Percentiles rank a stretch among this genome's conserved stretches.
Evolutionary conservation across 2,113 vertebrate species (phyloP).

Genomic region (Prolemur simus): DNA sequence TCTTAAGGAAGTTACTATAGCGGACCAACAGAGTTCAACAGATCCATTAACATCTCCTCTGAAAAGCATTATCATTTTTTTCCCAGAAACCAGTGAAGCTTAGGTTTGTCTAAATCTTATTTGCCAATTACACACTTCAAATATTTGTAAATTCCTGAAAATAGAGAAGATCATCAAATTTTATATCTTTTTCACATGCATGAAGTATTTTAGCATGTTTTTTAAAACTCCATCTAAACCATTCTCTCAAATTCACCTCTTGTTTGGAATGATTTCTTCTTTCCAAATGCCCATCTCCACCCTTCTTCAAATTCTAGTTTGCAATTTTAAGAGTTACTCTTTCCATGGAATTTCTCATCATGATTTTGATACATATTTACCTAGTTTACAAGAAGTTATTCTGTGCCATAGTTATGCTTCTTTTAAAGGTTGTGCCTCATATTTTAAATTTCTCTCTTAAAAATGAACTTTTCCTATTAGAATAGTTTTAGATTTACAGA

Average conservation of each 20-base stretch:
- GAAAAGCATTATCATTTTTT: neutral
- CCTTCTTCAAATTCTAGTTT: neutral
- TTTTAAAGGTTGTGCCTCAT: neutral
- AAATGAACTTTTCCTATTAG: neutral
- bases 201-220: neutral
- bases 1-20: neutral
- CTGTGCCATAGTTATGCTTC: neutral
- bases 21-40: neutral
- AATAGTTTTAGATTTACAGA: neutral
- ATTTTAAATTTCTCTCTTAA: neutral
- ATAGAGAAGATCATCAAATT: neutral
- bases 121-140: constrained; percentile 46
- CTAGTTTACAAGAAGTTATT: neutral
- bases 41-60: neutral
- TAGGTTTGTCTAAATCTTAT: constrained; percentile 46
- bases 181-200: neutral
- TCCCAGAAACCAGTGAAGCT: neutral
- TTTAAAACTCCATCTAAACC: neutral
- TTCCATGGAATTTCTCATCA: neutral
- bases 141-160: constrained; percentile 25
- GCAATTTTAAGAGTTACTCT: neutral
- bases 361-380: neutral
- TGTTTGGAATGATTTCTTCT: neutral
- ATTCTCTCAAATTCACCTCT: neutral
- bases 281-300: neutral